A percentile compares a stretch with the other conserved stretches of the same genome.
Conservation (phyloP, 2,113 vertebrate species). For the Rhinichthys klamathensis region DNA sequence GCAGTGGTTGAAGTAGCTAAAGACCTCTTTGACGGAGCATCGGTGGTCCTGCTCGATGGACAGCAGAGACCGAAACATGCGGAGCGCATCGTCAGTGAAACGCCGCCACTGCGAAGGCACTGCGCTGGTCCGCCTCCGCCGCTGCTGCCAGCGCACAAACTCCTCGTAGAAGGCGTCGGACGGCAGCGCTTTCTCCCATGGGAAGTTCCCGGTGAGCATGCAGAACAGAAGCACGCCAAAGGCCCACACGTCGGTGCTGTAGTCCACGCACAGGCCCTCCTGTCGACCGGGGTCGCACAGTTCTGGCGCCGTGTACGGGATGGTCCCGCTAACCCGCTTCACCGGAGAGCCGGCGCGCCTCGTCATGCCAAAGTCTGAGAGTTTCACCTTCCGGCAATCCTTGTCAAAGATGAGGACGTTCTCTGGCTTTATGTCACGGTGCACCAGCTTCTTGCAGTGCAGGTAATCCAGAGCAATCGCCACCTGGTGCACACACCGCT, state of each 20-base stretch:
- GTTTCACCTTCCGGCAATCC: constrained; percentile 81
- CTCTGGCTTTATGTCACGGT: constrained; percentile 83
- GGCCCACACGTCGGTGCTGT: constrained; percentile 82
- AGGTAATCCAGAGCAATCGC: constrained; percentile 81
- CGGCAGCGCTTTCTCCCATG: constrained; percentile 81
- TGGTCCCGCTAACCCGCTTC: constrained; percentile 81
- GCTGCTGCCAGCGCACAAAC: constrained; percentile 80
- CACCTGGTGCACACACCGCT: constrained; percentile 82
- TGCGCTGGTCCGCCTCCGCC: constrained; percentile 50
- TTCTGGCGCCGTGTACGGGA: constrained; percentile 83
- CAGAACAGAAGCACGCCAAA: constrained; percentile 83
- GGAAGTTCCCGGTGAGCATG: constrained; percentile 84
- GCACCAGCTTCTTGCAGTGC: constrained; percentile 80
- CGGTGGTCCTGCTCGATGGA: constrained; percentile 75
- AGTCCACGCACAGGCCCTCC: constrained; percentile 79
- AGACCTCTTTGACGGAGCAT: constrained; percentile 79
- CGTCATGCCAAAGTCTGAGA: constrained; percentile 84
- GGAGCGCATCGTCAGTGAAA: constrained; percentile 76
- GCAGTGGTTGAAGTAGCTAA: constrained; percentile 73
- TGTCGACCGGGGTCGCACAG: constrained; percentile 74
- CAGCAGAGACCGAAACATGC: constrained; percentile 80
- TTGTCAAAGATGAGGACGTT: constrained; percentile 83
- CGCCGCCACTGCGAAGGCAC: constrained; percentile 81
- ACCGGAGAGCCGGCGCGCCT: constrained; percentile 76
- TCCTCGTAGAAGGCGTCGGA: constrained; percentile 79